These are phyloP conservation scores for Fulica atra DNA, from an alignment of 2,113 vertebrate species.

Conservation along the genomic window DNA sequence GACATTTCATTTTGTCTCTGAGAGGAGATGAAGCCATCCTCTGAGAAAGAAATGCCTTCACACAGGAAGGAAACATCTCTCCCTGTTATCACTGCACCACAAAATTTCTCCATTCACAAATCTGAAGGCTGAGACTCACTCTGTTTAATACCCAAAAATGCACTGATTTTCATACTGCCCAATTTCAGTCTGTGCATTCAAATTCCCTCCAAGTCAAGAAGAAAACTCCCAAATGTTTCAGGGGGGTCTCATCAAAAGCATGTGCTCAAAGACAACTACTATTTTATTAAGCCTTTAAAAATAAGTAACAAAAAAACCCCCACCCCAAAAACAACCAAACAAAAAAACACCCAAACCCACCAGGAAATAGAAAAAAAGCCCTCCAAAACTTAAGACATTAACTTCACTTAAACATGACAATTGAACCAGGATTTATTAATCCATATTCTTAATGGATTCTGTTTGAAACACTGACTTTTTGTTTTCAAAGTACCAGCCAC, in stretches of 20 bases:
- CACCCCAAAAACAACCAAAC: too few species aligned
- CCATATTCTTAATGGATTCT: neutral
- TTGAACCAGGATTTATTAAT: neutral
- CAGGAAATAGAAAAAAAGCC: neutral
- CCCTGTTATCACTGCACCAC: neutral
- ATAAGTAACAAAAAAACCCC: neutral
- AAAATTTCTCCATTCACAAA: neutral
- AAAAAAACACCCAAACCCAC: too few species aligned
- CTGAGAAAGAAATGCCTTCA: neutral
- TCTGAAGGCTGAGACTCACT: neutral
- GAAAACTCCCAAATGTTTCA: neutral
- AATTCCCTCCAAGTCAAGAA: neutral
- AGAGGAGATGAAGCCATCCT: neutral
- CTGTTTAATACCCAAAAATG: neutral
- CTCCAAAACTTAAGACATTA: neutral
- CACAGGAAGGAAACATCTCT: neutral
- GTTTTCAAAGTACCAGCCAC: neutral
- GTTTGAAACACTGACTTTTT: slow-evolving; percentile 18
- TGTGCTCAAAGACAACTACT: neutral
- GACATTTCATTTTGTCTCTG: neutral
- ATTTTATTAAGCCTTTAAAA: neutral
- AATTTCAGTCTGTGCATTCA: neutral
- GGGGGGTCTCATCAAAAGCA: neutral
- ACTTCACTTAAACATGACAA: neutral
- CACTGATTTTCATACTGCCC: neutral